A percentile compares a stretch with the other conserved stretches of the same genome.
phyloP scores from a whole-genome alignment of 2,113 vertebrate genomes.

The Proterorhinus semilunaris region DNA sequence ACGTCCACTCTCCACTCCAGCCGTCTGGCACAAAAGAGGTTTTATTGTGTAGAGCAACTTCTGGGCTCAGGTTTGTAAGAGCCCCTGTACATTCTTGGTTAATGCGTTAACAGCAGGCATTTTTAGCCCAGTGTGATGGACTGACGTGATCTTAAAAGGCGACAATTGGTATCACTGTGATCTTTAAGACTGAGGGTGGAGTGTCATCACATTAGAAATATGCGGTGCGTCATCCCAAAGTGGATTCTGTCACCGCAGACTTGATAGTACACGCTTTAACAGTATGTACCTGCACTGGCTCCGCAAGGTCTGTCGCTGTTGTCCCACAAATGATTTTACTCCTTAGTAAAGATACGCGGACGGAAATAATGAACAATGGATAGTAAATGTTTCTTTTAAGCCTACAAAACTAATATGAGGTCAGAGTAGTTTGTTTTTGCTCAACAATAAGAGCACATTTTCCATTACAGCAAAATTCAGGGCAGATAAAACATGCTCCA shows the following conservation, averaged over 20 bases:
- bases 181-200: constrained; percentile 2
- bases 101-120: neutral
- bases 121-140: neutral
- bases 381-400: neutral
- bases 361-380: constrained; percentile 19
- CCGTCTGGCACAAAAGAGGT: constrained; percentile 11
- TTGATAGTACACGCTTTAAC: constrained; percentile 32
- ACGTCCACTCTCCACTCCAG: neutral
- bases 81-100: constrained; percentile 8
- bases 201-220: constrained; percentile 18
- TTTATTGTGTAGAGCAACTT: constrained; percentile 34
- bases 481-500: constrained; percentile 10
- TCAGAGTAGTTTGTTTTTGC: neutral
- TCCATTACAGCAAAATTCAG: constrained; percentile 5
- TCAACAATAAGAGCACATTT: constrained; percentile 5
- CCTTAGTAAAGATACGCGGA: constrained; percentile 17
- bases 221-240: constrained; percentile 8
- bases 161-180: constrained; percentile 11
- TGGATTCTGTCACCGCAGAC: constrained; percentile 8
- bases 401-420: neutral
- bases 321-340: constrained; percentile 26
- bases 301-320: constrained; percentile 38
- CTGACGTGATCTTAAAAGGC: constrained; percentile 4
- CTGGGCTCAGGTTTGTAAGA: constrained; percentile 28
- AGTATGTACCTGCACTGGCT: constrained; percentile 43